Base-by-base conservation (phyloP, 2,888 invertebrate genomes). In the Apodemia zela region DNA sequence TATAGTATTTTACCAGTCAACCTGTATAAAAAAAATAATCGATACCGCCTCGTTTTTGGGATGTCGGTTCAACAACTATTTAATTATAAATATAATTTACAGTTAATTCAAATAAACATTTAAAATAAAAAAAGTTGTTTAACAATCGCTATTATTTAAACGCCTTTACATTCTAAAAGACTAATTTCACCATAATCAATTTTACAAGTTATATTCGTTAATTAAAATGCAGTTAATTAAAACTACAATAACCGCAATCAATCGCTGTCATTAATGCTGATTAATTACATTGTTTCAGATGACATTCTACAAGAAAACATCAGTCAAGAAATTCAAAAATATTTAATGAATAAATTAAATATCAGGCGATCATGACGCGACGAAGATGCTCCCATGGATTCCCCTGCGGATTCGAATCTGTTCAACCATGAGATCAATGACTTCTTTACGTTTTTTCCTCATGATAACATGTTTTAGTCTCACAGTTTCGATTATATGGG, bases 401-500 rank as follows among this genome's bases (percentile, higher is more conserved):
- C 15, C 25, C 29, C 54, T 25, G n/a, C 29, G 29, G 57, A 25
- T 57, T 15, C 57, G 57, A 25, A n/a, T 25, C 4, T 29, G 25
- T n/a, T 25, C 29, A 57, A 57, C 25, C 29, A 13, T 81, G 65
- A 81, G 72, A 61, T 78, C 76, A 64, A 76, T 79, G 69, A 68
- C 75, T 57, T 72, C 75, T n/a, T 65, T 74, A 10, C 77, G 79
- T 61, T 73, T 77, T 62, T 77, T 87, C 64, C 73, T 82, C 60
- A 61, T 84, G 10, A 69, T 85, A 51, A 75, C 75, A 60, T 78
- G 75, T 62, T 69, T 78, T 6, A 78, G 80, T 68, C 76, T 86
- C 21, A 64, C 70, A 5, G 60, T 80, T 21, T 80, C 79, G 13
- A 62, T 86, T 3, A 64, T 81, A 7, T 84, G 81, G 80, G 75